Evolutionary conservation across 1,140 invertebrate species (phyloP), one percentile per base, ranked within the genome.

Genomic region (Drosophila bifasciata): DNA sequence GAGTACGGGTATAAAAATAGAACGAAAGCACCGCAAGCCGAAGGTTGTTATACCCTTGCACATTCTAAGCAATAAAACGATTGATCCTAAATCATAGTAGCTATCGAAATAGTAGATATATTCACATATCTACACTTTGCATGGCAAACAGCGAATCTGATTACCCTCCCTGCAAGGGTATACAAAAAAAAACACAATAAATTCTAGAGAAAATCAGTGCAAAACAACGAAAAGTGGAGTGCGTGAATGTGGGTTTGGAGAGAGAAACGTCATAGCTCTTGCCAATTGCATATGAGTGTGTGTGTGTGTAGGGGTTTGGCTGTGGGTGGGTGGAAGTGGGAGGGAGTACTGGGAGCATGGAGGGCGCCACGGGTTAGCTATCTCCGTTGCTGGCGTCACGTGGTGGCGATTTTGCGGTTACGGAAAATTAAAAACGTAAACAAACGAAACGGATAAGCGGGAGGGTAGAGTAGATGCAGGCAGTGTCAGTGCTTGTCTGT

Each of bases 371-470:
- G 32, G 32, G 32, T 36, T 36, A 36, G 32, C 32, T 16, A 23
- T 19, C 19, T 53, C 11, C 28, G 23, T 53, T 62, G 41, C 71
- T 66, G 78, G 63, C 63, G 64, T 85, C 76, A 86, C 72, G 63
- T 77, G 81, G 60, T 69, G 76, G 49, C 60, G 50, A 59, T 44
- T 74, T 62, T 80, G 76, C 60, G 81, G 67, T 60, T 63, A 36
- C 53, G 51, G 52, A 56, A 77, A 86, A 86, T 80, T 73, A 66
- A 77, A 77, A 86, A 81, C 64, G 68, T 85, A 81, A 85, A 86
- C 77, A 86, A 85, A 67, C 52, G 53, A 39, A 69, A 48, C 55
- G 59, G 44, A 45, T 15, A 36, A 36, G 32, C 32, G 32, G 1
- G 11, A 13, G 32, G 32, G 32, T 13, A 13, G 7, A 25, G 32